These are phyloP conservation scores for Protodeltote pygarga DNA, from an alignment of 2,888 invertebrate genomes.

Conservation along the genomic window DNA sequence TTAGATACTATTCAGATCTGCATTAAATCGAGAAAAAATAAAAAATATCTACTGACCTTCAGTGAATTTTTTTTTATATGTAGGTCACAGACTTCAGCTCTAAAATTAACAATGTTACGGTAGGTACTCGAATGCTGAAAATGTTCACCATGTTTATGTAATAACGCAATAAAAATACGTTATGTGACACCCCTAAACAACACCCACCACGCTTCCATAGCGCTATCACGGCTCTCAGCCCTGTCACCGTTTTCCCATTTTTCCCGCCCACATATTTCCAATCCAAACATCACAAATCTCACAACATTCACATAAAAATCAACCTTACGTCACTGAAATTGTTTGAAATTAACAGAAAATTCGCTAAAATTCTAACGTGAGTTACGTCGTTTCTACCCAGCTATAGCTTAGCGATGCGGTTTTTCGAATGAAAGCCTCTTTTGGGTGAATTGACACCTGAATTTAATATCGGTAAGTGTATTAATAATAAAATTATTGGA, in stretches of 20 bases:
- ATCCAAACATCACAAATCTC: constrained; percentile 36
- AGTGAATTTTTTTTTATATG: too few species aligned
- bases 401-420: constrained; percentile 78
- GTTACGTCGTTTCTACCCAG: constrained; percentile 48
- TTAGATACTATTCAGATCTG: too few species aligned
- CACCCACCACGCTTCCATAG: constrained; percentile 74
- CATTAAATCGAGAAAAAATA: too few species aligned
- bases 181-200: constrained; percentile 63
- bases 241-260: constrained; percentile 84
- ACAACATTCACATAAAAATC: constrained; percentile 25
- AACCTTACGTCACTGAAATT: constrained; percentile 14
- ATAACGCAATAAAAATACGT: neutral
- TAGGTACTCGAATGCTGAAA: too few species aligned
- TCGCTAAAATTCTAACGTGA: constrained; percentile 15
- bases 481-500: constrained; percentile 61
- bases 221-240: constrained; percentile 85
- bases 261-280: constrained; percentile 72
- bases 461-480: constrained; percentile 72
- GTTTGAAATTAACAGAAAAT: neutral
- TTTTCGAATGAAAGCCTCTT: constrained; percentile 81
- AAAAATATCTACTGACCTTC: too few species aligned
- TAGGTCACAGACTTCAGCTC: too few species aligned
- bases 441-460: constrained; percentile 74
- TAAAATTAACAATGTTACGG: too few species aligned
- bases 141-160: too few species aligned